Conservation (phyloP, 2,113 vertebrate genomes). For the Mobula birostris region DNA sequence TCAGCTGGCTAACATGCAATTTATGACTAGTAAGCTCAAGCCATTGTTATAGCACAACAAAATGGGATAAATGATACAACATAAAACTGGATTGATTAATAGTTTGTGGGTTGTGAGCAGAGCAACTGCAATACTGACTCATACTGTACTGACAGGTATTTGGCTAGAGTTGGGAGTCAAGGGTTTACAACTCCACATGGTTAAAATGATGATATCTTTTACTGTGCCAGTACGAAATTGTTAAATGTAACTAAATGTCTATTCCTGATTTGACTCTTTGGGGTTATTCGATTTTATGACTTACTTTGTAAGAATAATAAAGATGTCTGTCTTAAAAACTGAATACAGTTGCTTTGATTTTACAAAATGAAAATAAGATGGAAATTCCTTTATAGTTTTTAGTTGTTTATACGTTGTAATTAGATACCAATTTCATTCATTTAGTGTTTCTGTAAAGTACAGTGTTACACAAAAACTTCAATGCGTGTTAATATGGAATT, state of each 20-base stretch:
- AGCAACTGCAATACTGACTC: slow-evolving; percentile 24
- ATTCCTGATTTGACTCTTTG: neutral
- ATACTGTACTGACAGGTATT: slow-evolving; percentile 23
- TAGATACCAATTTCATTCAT: slow-evolving; percentile 74
- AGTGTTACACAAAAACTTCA: slow-evolving; percentile 66
- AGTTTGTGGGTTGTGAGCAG: slow-evolving; percentile 7
- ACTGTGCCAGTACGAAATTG: slow-evolving; percentile 13
- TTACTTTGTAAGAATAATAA: neutral
- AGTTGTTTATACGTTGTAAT: slow-evolving; percentile 51
- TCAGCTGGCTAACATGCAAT: slow-evolving; percentile 20
- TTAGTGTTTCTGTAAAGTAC: slow-evolving; percentile 68
- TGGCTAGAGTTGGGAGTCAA: slow-evolving; percentile 25
- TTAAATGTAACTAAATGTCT: slow-evolving; percentile 29
- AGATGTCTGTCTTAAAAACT: neutral
- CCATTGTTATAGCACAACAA: slow-evolving; percentile 30
- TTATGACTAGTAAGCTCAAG: slow-evolving; percentile 33
- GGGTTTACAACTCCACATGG: slow-evolving; percentile 31
- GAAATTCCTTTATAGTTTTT: neutral
- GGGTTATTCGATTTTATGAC: slow-evolving; percentile 1
- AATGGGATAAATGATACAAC: slow-evolving; percentile 25
- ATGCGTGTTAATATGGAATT: slow-evolving; percentile 70
- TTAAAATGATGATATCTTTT: slow-evolving; percentile 35
- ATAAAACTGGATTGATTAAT: slow-evolving; percentile 33
- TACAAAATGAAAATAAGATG: neutral
- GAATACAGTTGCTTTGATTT: neutral